Base-by-base conservation (phyloP, 2,888 invertebrate genomes). In the Deilephila porcellus region DNA sequence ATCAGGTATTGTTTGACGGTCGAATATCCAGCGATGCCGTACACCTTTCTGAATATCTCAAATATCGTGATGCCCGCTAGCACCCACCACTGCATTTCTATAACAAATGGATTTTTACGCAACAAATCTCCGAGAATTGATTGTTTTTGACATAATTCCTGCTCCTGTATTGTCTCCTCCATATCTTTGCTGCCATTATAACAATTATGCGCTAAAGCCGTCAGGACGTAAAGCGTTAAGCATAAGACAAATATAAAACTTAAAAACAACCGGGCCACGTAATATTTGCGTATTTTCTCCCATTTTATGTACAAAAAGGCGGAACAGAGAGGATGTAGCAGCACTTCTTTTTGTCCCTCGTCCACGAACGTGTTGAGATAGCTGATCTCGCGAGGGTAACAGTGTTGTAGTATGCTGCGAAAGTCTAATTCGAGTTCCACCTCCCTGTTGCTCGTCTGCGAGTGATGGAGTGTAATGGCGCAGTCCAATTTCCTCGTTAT, bases 241-340 rank as follows among this genome's bases (percentile, higher is more conserved):
- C 97, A 97, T 73, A 97, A 88, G 74, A 98, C 97, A 85, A 97
- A 98, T 74, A 97, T 96, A 77, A 97, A 96, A 88, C 97, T 97
- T 81, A 98, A 96, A 77, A 97, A 95, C 80, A 98, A 93, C 73
- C 98, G 95, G 0, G 97, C 97, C 19, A 98, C 96, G 85, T 98
- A 98, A 86, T 98, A 98, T 91, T 98, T 98, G 45, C 98, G 95
- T 79, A 98, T 98, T 89, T 98, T 98, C 83, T 97, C 97, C 98
- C 98, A 98, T 87, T 98, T 98, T 72, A 98, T 96, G 85, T 98
- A 97, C 0, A 98, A 93, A 86, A 98, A 98, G 0, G 98, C 98
- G 11, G 98, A 97, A 87, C 98, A 98, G 5, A 98, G 91, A 0
- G 98, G 98, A 92, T 98, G 98, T 72, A 98, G 95, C 3, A 98